These are phyloP conservation scores for Brachionus calyciflorus DNA, from an alignment of 1,140 invertebrate genomes.

Conservation along the genomic window DNA sequence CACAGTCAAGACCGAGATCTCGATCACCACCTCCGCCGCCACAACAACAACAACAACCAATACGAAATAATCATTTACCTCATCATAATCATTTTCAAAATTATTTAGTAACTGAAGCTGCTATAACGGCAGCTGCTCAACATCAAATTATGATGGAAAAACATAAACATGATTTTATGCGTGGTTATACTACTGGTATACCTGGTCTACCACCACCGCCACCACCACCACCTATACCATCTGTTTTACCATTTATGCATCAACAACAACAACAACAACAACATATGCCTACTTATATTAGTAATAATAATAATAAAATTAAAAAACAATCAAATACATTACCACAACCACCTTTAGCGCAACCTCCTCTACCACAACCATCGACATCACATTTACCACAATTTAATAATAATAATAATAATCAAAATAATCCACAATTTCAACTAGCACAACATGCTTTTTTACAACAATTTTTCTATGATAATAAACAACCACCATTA, in stretches of 20 bases:
- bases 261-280: background rate
- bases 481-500: background rate
- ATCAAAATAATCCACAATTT: no score
- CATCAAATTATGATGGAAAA: conserved; percentile 33
- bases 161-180: conserved; percentile 16
- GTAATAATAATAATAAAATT: no score
- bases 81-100: no score
- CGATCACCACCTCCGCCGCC: background rate
- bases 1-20: no score
- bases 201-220: background rate
- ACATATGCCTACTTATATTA: background rate
- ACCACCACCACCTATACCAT: no score
- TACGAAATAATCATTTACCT: background rate
- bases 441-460: background rate
- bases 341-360: no score
- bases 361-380: no score
- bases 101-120: conserved; percentile 14
- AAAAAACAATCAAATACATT: no score
- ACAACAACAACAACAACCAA: background rate
- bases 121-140: conserved; percentile 26
- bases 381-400: no score
- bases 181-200: background rate
- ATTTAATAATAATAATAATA: no score
- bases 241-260: background rate
- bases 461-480: conserved; percentile 26